Conservation (phyloP, 2,113 vertebrate species). For the Furnarius figulus region DNA sequence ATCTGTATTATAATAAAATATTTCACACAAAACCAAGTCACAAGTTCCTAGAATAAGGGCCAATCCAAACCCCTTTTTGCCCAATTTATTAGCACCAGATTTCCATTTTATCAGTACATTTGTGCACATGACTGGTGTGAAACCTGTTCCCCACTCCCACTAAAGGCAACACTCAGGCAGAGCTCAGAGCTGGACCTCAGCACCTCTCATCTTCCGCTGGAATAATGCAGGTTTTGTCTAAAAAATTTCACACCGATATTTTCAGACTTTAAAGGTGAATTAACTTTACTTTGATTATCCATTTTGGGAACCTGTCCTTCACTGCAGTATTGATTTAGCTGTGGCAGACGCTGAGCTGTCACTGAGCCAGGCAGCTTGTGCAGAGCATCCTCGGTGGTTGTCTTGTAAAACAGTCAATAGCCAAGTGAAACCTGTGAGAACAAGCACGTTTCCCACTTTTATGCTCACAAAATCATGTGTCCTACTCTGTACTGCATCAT, state of each 20-base stretch:
- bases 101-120: neutral
- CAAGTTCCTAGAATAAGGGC: no score
- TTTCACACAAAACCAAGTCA: neutral
- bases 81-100: neutral
- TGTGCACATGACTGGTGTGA: neutral
- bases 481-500: neutral
- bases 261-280: constrained; percentile 9
- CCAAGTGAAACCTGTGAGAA: neutral
- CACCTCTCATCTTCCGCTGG: neutral
- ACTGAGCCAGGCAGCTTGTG: neutral
- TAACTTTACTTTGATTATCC: neutral
- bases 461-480: neutral
- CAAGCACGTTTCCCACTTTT: neutral
- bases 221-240: neutral
- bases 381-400: neutral
- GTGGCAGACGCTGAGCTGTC: constrained; percentile 45
- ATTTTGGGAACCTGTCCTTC: constrained; percentile 5
- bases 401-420: neutral
- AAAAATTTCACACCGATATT: neutral
- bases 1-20: neutral
- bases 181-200: neutral
- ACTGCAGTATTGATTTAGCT: neutral
- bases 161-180: neutral
- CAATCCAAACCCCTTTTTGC: neutral
- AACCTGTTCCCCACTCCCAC: neutral